Conservation (phyloP, 2,797 vertebrate genomes). For the Caiman crocodilus region DNA sequence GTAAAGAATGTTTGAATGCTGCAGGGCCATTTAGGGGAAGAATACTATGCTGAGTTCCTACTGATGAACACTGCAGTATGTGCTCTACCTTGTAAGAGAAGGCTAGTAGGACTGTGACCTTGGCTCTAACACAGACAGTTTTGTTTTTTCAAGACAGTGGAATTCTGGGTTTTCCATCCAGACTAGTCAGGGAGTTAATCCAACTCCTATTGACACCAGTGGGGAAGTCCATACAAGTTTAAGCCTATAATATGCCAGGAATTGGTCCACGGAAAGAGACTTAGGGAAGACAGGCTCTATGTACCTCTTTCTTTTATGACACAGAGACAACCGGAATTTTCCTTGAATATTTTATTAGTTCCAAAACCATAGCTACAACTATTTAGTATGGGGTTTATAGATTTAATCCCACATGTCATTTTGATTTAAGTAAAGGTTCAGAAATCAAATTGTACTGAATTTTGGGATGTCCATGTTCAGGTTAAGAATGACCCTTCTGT, state of each 20-base stretch:
- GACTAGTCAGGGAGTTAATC: neutral
- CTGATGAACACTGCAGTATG: neutral
- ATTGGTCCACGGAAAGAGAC: neutral
- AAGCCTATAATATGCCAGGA: neutral
- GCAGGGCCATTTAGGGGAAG: neutral
- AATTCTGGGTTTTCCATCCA: neutral
- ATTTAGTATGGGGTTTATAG: neutral
- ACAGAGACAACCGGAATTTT: neutral
- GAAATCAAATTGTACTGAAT: neutral
- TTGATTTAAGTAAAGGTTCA: neutral
- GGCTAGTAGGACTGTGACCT: neutral
- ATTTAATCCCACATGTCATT: neutral
- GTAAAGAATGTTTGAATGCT: neutral
- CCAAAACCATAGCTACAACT: rapidly evolving
- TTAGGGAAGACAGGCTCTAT: neutral
- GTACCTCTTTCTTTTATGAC: neutral
- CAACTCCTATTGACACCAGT: rapidly evolving
- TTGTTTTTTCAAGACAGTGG: neutral
- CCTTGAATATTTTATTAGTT: neutral
- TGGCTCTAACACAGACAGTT: neutral
- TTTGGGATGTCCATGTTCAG: neutral
- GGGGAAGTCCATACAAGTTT: rapidly evolving
- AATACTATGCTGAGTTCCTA: neutral
- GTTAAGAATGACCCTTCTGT: neutral
- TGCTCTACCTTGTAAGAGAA: neutral